Evolutionary conservation across 2,888 invertebrate species (phyloP), one percentile per base, ranked within the genome.

Genomic region (Brenthis ino): DNA sequence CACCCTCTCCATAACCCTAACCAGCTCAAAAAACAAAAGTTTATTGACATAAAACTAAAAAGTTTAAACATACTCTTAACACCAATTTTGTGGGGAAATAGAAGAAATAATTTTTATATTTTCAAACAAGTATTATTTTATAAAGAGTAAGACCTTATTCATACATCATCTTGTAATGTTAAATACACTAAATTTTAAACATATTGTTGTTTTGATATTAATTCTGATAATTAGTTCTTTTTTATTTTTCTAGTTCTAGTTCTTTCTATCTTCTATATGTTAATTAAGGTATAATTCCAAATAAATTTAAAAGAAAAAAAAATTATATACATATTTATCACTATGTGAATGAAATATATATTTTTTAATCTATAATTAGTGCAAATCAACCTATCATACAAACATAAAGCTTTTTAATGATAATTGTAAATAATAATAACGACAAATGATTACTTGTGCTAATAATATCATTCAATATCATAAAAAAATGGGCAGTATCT

Each of bases 1-100:
- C 88, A 89, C 87, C 83, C 82, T 84, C 82, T 81, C 79, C 81
- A 81, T 79, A 82, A 83, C 77, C 82, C 84, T 88, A 86, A 85
- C 84, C 73, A 77, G 74, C 71, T 69, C 77, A 76, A 77, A 76
- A 76, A 5, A 28, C 14, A 48, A 60, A 8, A 60, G 8, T 28
- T 48, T 28, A 60, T 47, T 28, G 20, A 3, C 11, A 11, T 43
- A 43, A 43, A 43, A 43, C 37, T 43, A 43, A 11, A 43, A 43
- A 43, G 8, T 37, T 37, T 37, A 37, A 37, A 37, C 37, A 43
- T 43, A 11, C 11, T 8, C 37, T 11, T 43, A 43, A 43, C 37
- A 43, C 8, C 37, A 43, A 43, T 43, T 43, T 11, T 43, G 37
- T 43, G 37, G 11, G 11, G 11, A 43, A 8, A 43, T 43, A 43